Conservation (phyloP, 2,797 vertebrate species). For the Chelon auratus region DNA sequence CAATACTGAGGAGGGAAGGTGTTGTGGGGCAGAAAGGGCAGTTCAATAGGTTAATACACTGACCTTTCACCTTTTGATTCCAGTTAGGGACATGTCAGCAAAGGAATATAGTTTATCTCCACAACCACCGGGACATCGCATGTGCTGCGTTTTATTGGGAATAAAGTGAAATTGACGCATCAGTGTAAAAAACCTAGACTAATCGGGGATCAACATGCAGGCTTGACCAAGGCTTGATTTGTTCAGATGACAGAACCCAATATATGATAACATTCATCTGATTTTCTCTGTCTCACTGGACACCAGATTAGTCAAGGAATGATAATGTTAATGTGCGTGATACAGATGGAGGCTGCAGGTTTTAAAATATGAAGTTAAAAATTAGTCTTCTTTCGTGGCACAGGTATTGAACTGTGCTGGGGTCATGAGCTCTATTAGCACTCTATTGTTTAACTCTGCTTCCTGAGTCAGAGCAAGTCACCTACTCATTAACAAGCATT, state of each 20-base stretch:
- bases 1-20: slow-evolving; percentile 82
- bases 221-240: not conserved
- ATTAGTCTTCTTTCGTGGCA: not conserved
- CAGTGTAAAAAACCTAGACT: slow-evolving; percentile 40
- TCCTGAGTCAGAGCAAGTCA: slow-evolving; percentile 14
- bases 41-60: slow-evolving; percentile 89
- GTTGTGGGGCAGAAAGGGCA: slow-evolving; percentile 75
- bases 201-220: slow-evolving; percentile 15
- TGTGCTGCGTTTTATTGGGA: slow-evolving; percentile 48
- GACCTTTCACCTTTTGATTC: slow-evolving; percentile 89
- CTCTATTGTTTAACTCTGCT: not conserved
- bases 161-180: slow-evolving; percentile 49
- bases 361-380: slow-evolving; percentile 4
- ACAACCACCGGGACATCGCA: slow-evolving; percentile 56
- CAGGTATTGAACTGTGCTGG: slow-evolving; percentile 4
- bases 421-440: slow-evolving; percentile 7
- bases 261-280: not conserved
- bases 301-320: too few relatives aligned
- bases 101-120: slow-evolving; percentile 82
- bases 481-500: slow-evolving; percentile 7
- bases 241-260: not conserved
- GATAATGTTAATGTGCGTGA: too few relatives aligned
- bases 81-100: slow-evolving; percentile 85
- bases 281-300: not conserved
- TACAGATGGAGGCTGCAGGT: not conserved